These are phyloP conservation scores for Drepanosiphum platanoidis DNA, from an alignment of 2,888 invertebrate genomes.

Conservation along the genomic window DNA sequence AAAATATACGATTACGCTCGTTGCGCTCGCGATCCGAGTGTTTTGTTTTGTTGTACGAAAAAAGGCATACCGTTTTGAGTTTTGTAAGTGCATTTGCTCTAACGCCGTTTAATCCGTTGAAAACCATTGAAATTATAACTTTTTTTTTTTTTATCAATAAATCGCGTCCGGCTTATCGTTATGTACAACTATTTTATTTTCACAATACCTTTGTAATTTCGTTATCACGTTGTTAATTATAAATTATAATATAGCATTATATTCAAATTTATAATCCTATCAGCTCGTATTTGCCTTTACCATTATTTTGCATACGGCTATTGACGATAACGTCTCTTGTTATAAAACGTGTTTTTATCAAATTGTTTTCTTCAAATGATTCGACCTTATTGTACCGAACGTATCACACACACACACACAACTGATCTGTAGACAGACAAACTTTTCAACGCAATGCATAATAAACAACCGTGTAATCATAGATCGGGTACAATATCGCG, in stretches of 20 bases:
- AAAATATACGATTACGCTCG: no score
- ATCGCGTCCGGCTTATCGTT: not conserved
- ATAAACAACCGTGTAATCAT: not conserved
- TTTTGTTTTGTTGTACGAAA: no score
- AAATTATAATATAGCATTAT: constrained; percentile 1
- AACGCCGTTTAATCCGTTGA: not conserved
- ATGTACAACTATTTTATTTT: not conserved
- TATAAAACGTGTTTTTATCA: constrained; percentile 40
- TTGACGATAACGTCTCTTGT: constrained; percentile 31
- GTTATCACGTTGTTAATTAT: constrained; percentile 43
- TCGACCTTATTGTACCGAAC: constrained; percentile 49
- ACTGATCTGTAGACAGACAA: constrained; percentile 1
- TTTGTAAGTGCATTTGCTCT: no score
- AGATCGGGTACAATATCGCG: not conserved
- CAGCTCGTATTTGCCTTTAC: constrained; percentile 20
- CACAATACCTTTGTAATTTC: constrained; percentile 43
- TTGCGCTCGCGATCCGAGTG: no score
- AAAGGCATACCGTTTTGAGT: no score
- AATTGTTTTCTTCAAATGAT: constrained; percentile 48
- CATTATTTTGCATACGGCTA: constrained; percentile 38
- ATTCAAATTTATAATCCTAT: constrained; percentile 46
- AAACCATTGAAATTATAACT: not conserved
- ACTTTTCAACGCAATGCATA: constrained; percentile 2
- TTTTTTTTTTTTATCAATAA: not conserved
- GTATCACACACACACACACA: constrained; percentile 21